A percentile compares a stretch with the other conserved stretches of the same genome.
These are phyloP conservation scores for Drosophila pseudotakahashii DNA, from an alignment of 2,888 invertebrate genomes.

Conservation along the genomic window DNA sequence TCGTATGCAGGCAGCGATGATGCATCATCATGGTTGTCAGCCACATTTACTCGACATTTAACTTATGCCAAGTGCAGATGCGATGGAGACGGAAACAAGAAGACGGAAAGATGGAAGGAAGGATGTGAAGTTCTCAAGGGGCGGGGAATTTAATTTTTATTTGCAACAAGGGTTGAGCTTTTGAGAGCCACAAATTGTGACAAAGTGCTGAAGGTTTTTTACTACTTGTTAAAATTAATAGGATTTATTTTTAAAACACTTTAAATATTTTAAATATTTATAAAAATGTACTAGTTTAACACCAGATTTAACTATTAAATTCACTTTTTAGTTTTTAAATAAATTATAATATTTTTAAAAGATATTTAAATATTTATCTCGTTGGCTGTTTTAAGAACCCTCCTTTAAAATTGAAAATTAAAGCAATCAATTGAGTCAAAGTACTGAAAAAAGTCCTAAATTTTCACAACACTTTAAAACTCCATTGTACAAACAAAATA, in stretches of 20 bases:
- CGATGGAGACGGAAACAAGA: constrained; percentile 5
- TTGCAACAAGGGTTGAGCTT: constrained; percentile 18
- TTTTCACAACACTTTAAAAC: no score
- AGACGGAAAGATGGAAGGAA: neutral
- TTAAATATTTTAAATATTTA: no score
- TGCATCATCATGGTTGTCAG: constrained; percentile 63
- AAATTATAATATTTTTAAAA: neutral
- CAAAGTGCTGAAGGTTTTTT: neutral
- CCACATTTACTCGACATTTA: constrained; percentile 74
- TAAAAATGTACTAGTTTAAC: no score
- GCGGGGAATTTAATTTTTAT: constrained; percentile 7
- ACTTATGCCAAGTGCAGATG: constrained; percentile 71
- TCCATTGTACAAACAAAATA: no score
- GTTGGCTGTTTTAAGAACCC: no score
- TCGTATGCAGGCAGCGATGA: constrained; percentile 43
- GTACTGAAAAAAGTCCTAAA: no score
- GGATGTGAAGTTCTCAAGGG: constrained; percentile 2
- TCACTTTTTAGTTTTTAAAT: neutral
- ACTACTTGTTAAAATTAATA: no score
- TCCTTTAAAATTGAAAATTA: no score
- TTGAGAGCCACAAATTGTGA: neutral
- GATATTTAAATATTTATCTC: no score
- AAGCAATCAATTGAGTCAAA: no score
- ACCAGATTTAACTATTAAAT: no score
- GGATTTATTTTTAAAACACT: no score